A percentile compares a stretch with the other conserved stretches of the same genome.
Conservation (phyloP, 1,140 invertebrate species). For the Heliconius hewitsoni region DNA sequence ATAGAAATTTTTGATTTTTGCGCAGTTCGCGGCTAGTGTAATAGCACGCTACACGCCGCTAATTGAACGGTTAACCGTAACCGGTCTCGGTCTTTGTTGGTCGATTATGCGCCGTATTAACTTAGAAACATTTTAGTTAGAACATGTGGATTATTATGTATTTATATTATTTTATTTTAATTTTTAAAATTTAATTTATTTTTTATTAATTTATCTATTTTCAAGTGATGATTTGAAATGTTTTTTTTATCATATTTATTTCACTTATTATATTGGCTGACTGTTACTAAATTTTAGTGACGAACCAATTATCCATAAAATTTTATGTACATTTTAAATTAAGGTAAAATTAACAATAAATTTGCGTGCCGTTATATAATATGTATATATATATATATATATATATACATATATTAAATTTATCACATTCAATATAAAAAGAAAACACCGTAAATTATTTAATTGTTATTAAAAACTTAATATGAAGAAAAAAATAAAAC, state of each 20-base stretch:
- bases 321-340: too few species aligned
- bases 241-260: background rate
- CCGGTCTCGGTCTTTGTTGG: conserved; percentile 61
- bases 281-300: background rate
- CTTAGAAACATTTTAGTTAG: background rate
- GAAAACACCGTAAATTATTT: background rate
- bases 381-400: too few species aligned
- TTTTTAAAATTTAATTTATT: too few species aligned
- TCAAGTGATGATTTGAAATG: too few species aligned
- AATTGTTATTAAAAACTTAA: background rate
- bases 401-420: background rate
- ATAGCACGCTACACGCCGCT: conserved; percentile 58
- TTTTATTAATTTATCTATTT: too few species aligned
- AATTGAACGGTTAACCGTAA: conserved; percentile 67
- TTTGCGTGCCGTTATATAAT: background rate
- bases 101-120: conserved; percentile 55
- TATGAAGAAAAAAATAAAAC: background rate
- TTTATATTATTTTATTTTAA: too few species aligned
- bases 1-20: background rate
- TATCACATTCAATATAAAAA: background rate
- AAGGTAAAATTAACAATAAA: too few species aligned
- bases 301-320: background rate
- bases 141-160: too few species aligned
- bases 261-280: background rate
- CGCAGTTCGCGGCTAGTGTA: conserved; percentile 54